A percentile compares a stretch with the other conserved stretches of the same genome.
Conservation (phyloP, 2,797 vertebrate species). For the Saxicola maurus region DNA sequence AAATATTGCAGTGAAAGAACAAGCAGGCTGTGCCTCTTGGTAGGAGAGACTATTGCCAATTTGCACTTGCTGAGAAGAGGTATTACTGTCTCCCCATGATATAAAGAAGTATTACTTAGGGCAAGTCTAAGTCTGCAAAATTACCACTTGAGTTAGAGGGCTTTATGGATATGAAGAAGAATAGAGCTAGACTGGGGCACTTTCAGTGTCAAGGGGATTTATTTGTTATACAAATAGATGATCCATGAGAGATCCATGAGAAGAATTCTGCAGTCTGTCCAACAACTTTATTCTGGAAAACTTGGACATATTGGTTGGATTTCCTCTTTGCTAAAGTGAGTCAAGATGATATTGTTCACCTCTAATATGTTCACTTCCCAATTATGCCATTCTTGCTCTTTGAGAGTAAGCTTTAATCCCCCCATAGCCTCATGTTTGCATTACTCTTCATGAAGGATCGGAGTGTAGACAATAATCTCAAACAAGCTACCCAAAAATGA, state of each 20-base stretch:
- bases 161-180: neutral
- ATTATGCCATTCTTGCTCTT: neutral
- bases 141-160: neutral
- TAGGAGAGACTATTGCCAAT: neutral
- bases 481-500: neutral
- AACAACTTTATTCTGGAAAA: neutral
- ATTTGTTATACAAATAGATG: neutral
- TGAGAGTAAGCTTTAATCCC: neutral
- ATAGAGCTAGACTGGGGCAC: neutral
- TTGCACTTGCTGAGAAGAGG: conserved; percentile 6
- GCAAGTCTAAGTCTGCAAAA: conserved; percentile 2
- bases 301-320: neutral
- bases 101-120: neutral
- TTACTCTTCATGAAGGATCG: neutral
- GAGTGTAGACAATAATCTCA: neutral
- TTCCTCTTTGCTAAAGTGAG: neutral
- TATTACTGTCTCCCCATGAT: neutral
- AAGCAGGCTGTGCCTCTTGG: neutral
- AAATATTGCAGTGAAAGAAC: conserved; percentile 13
- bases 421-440: neutral
- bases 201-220: neutral
- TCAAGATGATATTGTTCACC: neutral
- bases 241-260: neutral
- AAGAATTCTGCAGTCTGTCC: neutral
- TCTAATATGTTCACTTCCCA: neutral